Percentiles rank a stretch among this genome's conserved stretches.
Evolutionary conservation across 2,797 vertebrate genomes (phyloP).

Genomic region (Molossus alvarezi): DNA sequence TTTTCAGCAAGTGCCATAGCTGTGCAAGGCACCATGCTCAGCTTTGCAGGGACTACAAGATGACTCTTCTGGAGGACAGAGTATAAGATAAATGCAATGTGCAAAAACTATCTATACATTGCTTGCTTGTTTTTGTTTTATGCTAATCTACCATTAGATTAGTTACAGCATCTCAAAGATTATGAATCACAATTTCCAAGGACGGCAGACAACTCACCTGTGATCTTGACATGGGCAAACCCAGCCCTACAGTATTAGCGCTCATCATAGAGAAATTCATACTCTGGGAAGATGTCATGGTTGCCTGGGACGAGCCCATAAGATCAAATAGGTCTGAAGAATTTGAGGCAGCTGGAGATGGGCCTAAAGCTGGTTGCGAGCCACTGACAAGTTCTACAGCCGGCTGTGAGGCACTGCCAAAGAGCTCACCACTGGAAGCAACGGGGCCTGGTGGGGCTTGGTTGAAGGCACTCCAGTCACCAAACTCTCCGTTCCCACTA

Average conservation of each 20-base stretch:
- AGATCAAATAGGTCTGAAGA: constrained; percentile 96
- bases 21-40: neutral
- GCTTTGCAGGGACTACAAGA: neutral
- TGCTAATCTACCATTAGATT: neutral
- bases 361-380: constrained; percentile 88
- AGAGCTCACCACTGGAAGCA: constrained; percentile 89
- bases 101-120: neutral
- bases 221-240: constrained; percentile 94
- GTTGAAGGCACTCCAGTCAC: constrained; percentile 98
- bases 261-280: constrained; percentile 97
- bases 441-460: constrained; percentile 91
- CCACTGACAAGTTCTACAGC: constrained; percentile 91
- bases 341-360: constrained; percentile 89
- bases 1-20: neutral
- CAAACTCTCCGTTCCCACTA: constrained; percentile 96
- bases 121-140: neutral
- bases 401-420: constrained; percentile 88
- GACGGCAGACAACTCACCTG: constrained; percentile 91
- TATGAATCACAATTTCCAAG: constrained; percentile 19
- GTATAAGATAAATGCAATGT: neutral
- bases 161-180: neutral
- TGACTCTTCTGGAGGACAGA: neutral
- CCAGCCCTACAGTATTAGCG: constrained; percentile 91
- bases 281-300: constrained; percentile 96
- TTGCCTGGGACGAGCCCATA: constrained; percentile 94